These are phyloP conservation scores for Cremastinae sp. DNA, from an alignment of 2,888 invertebrate species.

Conservation along the genomic window DNA sequence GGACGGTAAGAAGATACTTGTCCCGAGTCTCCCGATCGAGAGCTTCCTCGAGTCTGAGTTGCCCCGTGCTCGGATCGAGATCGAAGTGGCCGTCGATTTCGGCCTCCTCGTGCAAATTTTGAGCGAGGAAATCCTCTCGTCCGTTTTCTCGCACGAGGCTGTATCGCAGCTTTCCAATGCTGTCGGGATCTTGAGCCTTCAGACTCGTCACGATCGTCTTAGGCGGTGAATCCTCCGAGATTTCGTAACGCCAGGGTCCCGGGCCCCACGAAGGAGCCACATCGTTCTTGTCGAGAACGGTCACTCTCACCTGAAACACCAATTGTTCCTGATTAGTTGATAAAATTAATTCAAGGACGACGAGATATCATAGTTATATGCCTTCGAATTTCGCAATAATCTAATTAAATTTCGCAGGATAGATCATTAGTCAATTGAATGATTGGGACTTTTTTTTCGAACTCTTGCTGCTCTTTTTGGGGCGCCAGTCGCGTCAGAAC, in stretches of 20 bases:
- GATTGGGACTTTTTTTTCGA: conserved; percentile 15
- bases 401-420: conserved; percentile 55
- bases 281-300: conserved; percentile 95
- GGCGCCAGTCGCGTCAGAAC: not conserved
- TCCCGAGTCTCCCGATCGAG: conserved; percentile 92
- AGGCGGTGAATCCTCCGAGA: conserved; percentile 92
- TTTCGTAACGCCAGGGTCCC: conserved; percentile 86
- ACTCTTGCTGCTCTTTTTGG: not conserved
- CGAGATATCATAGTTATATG: not conserved
- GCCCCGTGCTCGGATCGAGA: conserved; percentile 82
- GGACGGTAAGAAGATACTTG: conserved; percentile 88
- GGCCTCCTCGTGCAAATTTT: no score
- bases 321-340: conserved; percentile 43
- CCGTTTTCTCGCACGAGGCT: conserved; percentile 82
- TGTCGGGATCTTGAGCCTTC: conserved; percentile 92
- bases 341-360: not conserved
- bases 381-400: conserved; percentile 30
- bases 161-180: conserved; percentile 89
- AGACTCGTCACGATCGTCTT: conserved; percentile 90
- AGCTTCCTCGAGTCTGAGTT: conserved; percentile 87
- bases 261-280: conserved; percentile 94
- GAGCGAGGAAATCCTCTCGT: not conserved
- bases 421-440: conserved; percentile 55
- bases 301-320: conserved; percentile 89
- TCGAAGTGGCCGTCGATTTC: conserved; percentile 29